Evolutionary conservation across 2,888 invertebrate species (phyloP).

Genomic region (Philonicus albiceps): DNA sequence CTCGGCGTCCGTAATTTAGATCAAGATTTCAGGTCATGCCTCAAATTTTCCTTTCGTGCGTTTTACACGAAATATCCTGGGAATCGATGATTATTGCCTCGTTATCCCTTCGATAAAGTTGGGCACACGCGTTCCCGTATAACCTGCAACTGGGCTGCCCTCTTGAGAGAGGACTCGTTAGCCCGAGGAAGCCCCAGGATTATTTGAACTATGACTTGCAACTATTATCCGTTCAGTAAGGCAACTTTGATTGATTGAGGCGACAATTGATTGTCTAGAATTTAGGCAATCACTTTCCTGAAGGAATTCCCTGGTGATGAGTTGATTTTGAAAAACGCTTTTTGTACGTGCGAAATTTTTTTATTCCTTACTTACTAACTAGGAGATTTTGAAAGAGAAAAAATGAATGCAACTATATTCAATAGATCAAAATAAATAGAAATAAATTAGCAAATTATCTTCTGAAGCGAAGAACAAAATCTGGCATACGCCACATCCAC

Average conservation of each 20-base stretch:
- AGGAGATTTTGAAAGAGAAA: no score
- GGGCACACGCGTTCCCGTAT: not conserved
- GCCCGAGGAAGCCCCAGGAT: not conserved
- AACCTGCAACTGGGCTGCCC: not conserved
- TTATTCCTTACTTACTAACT: no score
- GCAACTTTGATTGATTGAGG: slow-evolving; percentile 43
- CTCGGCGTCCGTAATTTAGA: not conserved
- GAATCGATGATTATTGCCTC: slow-evolving; percentile 26
- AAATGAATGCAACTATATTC: no score
- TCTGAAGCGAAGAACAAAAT: no score
- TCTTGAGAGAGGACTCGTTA: not conserved
- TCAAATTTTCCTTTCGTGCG: slow-evolving; percentile 14
- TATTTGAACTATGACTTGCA: slow-evolving; percentile 43
- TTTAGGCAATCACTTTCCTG: slow-evolving; percentile 1
- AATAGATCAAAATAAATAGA: no score
- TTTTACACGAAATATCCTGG: slow-evolving; percentile 34
- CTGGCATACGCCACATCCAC: no score
- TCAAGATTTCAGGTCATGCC: slow-evolving; percentile 30
- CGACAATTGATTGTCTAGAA: slow-evolving; percentile 25
- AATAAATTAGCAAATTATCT: no score
- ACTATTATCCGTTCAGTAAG: slow-evolving; percentile 33
- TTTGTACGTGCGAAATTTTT: not conserved
- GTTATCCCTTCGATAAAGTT: not conserved
- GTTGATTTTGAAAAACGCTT: not conserved
- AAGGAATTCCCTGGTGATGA: not conserved